Evolutionary conservation across 2,888 invertebrate genomes (phyloP), one percentile per base, ranked within the genome.

Genomic region (Drosophila acutilabella): DNA sequence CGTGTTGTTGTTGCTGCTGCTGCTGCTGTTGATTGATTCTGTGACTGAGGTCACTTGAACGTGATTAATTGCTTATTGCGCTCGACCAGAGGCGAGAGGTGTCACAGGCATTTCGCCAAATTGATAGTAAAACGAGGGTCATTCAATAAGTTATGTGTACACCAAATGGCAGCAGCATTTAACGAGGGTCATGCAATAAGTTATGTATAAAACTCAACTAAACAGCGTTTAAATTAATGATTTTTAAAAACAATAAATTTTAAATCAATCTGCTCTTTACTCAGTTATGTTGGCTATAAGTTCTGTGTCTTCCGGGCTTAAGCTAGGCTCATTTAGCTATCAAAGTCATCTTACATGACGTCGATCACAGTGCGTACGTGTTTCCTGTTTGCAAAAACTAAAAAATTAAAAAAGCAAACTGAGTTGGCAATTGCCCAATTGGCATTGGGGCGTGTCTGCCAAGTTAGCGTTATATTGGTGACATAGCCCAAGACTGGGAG

Each of bases 261-360:
- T 11, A 36, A 13, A 36, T 11, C 4, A 11, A 36, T 30, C 2
- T 30, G 8, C 2, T 8, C 30, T 26, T 8, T 30, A 30, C 30
- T 30, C 0, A 30, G 8, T 30, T 51, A 14, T 10, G 57, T 71
- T 71, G 64, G 58, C 42, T 50, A 50, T 50, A 50, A 23, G 53
- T 30, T 41, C 73, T 57, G 51, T 14, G 40, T 42, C 58, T 52
- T 54, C 73, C 38, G 20, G 80, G 80, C 87, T 77, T 82, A 23
- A 40, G 78, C 74, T 80, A 77, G 86, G 80, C 80, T 79, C 85
- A 88, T 89, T 90, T 90, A 80, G 82, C 86, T 85, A 90, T 87
- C 85, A 78, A 80, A 80, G 68, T 78, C 81, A 86, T 84, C 87
- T 85, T 81, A 86, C 77, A 78, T 78, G 78, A 76, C 74, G 76